A percentile compares a stretch with the other conserved stretches of the same genome.
phyloP scores from a whole-genome alignment of 2,113 vertebrate genomes.

The Heliornis fulica region DNA sequence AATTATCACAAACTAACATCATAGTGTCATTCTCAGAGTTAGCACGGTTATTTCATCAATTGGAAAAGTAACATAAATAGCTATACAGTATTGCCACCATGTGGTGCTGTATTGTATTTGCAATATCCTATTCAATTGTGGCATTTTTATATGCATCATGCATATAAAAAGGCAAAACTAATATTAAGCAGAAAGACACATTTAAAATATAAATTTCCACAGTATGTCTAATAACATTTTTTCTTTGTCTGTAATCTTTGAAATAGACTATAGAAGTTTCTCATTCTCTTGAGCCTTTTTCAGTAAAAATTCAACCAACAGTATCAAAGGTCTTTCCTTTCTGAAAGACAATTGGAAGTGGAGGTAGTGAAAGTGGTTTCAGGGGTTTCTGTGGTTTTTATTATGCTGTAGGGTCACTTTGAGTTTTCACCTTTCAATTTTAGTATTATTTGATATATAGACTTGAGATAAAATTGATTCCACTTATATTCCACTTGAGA shows the following conservation, averaged over 20 bases:
- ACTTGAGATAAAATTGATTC: not conserved
- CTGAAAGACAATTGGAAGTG: not conserved
- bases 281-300: not conserved
- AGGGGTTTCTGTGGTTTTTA: not conserved
- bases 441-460: not conserved
- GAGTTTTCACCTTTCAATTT: not conserved
- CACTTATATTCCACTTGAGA: not conserved
- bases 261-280: not conserved
- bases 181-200: fast-evolving
- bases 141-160: fast-evolving
- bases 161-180: not conserved
- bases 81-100: slow-evolving; percentile 65
- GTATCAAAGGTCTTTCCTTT: not conserved
- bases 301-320: not conserved
- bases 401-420: not conserved
- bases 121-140: not conserved
- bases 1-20: not conserved
- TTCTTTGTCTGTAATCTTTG: not conserved
- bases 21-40: not conserved
- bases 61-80: not conserved
- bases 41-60: not conserved
- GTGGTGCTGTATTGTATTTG: slow-evolving; percentile 15
- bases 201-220: not conserved
- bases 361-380: not conserved
- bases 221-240: not conserved